A percentile compares a stretch with the other conserved stretches of the same genome.
Evolutionary conservation across 2,113 vertebrate species (phyloP).

Genomic region (Aptenodytes patagonicus): DNA sequence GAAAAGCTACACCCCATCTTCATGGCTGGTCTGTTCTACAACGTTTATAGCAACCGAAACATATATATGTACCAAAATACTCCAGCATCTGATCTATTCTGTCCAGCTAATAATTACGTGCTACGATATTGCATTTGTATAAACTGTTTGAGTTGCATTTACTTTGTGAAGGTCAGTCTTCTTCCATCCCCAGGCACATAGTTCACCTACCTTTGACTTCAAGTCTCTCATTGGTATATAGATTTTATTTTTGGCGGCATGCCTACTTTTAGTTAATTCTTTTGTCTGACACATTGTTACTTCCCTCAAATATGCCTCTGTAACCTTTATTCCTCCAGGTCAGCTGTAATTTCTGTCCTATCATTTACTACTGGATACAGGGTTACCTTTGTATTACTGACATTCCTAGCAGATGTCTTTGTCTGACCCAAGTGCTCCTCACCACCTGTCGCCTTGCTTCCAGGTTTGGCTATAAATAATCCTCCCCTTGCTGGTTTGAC

Average conservation of each 20-base stretch:
- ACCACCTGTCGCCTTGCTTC: slow-evolving; percentile 1
- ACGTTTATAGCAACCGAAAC: neutral
- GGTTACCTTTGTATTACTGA: slow-evolving; percentile 14
- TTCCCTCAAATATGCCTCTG: neutral
- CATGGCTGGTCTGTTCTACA: neutral
- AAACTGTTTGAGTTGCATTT: neutral
- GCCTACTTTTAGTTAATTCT: slow-evolving; percentile 29
- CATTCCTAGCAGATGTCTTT: slow-evolving; percentile 38
- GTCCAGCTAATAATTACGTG: neutral
- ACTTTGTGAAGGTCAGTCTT: neutral
- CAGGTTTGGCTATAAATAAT: slow-evolving; percentile 54
- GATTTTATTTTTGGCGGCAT: neutral
- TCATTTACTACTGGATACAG: slow-evolving; percentile 29
- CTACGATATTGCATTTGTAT: neutral
- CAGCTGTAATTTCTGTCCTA: slow-evolving; percentile 41
- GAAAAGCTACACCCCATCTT: neutral
- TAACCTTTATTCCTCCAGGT: slow-evolving; percentile 29
- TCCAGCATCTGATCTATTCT: neutral
- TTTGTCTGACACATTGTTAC: slow-evolving; percentile 7
- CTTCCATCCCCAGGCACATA: neutral
- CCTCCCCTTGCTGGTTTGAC: neutral
- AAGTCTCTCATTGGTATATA: neutral
- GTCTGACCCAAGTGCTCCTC: slow-evolving; percentile 18
- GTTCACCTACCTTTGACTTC: neutral
- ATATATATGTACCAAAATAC: neutral